Percentiles rank a stretch among this genome's conserved stretches.
These are phyloP conservation scores for Eilema griseolum DNA, from an alignment of 2,888 invertebrate genomes.

Conservation along the genomic window DNA sequence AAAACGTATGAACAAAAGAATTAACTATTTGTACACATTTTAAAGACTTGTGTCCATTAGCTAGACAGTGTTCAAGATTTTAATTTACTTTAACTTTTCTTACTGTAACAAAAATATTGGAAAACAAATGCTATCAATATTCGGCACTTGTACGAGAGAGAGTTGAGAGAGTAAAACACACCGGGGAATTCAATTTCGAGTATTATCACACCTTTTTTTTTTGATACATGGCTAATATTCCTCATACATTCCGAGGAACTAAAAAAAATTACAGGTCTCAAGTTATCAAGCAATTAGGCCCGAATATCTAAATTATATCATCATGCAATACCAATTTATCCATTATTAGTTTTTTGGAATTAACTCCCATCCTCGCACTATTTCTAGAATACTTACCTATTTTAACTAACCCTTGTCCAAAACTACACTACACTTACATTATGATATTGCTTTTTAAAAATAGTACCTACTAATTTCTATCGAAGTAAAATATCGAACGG, in stretches of 20 bases:
- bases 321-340: background rate
- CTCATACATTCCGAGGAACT: background rate
- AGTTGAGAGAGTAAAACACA: background rate
- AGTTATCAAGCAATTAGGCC: background rate
- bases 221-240: background rate
- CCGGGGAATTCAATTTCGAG: background rate
- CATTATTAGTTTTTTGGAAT: background rate
- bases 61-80: background rate
- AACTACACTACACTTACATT: too few species aligned
- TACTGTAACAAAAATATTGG: background rate
- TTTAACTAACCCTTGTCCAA: background rate
- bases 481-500: background rate
- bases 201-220: background rate
- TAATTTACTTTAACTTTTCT: background rate
- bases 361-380: too few species aligned
- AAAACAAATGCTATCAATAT: background rate
- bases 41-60: slow-evolving; percentile 14
- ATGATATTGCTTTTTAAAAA: too few species aligned
- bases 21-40: slow-evolving; percentile 33
- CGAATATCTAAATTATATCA: background rate
- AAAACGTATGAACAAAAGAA: slow-evolving; percentile 56
- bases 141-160: background rate
- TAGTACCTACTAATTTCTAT: background rate
- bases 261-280: too few species aligned
- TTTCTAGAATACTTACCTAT: too few species aligned